phyloP scores from a whole-genome alignment of 2,113 vertebrate genomes.

The Ammospiza caudacuta region DNA sequence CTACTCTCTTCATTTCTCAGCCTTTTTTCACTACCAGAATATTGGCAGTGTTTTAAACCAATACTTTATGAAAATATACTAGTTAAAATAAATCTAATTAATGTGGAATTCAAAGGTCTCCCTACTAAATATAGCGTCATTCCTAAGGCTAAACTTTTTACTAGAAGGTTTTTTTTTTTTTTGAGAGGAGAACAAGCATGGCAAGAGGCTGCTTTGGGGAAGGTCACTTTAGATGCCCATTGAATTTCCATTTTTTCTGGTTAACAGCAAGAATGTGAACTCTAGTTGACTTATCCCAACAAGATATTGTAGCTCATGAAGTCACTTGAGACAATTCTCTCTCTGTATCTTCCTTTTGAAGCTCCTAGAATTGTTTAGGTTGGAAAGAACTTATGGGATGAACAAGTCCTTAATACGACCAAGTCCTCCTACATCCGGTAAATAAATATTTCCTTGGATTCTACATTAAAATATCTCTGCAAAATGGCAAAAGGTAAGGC shows the following conservation, averaged over 20 bases:
- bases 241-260: neutral
- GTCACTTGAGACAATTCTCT: neutral
- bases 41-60: neutral
- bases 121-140: neutral
- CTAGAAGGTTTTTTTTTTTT: neutral
- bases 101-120: neutral
- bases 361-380: neutral
- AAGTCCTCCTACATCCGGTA: neutral
- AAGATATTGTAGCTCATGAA: neutral
- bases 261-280: neutral
- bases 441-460: neutral
- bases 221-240: neutral
- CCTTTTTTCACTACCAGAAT: neutral
- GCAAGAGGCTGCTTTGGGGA: neutral
- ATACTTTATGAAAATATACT: neutral
- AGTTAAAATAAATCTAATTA: neutral
- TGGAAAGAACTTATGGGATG: neutral
- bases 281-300: neutral
- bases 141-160: neutral
- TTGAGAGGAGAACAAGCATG: neutral
- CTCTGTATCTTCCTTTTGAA: neutral
- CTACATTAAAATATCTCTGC: neutral
- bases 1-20: neutral
- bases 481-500: neutral
- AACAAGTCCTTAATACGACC: rapidly evolving